Conservation (phyloP, 1,140 invertebrate species). For the Pogonomyrmex barbatus region DNA sequence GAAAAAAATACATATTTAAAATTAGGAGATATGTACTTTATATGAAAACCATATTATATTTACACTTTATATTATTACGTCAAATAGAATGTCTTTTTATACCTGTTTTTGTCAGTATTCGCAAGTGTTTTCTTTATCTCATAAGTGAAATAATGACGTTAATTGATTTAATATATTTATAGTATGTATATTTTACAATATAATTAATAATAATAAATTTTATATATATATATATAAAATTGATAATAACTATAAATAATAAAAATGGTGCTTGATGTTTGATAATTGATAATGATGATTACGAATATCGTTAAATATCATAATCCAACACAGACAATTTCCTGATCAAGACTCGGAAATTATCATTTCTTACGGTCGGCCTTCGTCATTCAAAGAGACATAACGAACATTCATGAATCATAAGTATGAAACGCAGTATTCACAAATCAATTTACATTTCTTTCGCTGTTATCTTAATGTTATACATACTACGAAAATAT, state of each 20-base stretch:
- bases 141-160: slow-evolving; percentile 3
- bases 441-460: slow-evolving; percentile 57
- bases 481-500: slow-evolving; percentile 52
- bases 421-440: slow-evolving; percentile 53
- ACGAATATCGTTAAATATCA: background rate
- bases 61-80: background rate
- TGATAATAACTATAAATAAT: background rate
- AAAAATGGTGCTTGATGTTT: slow-evolving; percentile 9
- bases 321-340: slow-evolving; percentile 1
- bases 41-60: slow-evolving; percentile 18
- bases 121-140: slow-evolving; percentile 19
- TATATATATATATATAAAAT: background rate
- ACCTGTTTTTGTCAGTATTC: background rate
- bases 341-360: slow-evolving; percentile 3
- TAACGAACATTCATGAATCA: slow-evolving; percentile 36
- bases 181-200: too few relatives aligned
- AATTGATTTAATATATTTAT: slow-evolving; percentile 17
- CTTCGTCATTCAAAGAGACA: slow-evolving; percentile 26
- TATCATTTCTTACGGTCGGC: slow-evolving; percentile 19
- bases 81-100: background rate
- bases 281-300: background rate
- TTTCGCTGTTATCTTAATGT: slow-evolving; percentile 50
- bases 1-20: background rate
- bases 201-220: too few relatives aligned
- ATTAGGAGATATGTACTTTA: background rate